Percentiles rank a stretch among this genome's conserved stretches.
Conservation (phyloP, 2,888 invertebrate species). For the Standfussiana lucernea region DNA sequence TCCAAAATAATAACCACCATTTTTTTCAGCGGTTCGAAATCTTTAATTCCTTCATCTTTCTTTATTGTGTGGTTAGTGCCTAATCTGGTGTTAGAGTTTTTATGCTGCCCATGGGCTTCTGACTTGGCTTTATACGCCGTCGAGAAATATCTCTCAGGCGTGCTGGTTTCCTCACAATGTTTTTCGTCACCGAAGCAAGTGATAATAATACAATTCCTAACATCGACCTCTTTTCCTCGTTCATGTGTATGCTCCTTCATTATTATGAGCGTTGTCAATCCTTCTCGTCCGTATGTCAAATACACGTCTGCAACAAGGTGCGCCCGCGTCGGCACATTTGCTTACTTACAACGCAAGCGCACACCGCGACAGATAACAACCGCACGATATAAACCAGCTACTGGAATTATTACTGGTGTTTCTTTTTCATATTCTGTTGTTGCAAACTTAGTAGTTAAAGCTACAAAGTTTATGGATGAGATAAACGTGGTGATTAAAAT, state of each 20-base stretch:
- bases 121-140: no score
- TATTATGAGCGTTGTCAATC: background rate
- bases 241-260: background rate
- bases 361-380: conserved; percentile 52
- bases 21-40: background rate
- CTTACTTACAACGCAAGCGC: conserved; percentile 59
- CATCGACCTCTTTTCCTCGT: background rate
- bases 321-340: conserved; percentile 57
- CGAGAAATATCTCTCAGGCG: no score
- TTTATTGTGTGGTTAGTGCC: no score
- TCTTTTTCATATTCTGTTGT: conserved; percentile 22
- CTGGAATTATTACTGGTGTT: conserved; percentile 49
- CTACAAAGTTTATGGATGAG: conserved; percentile 6
- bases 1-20: background rate
- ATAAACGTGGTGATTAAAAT: conserved; percentile 23
- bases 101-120: no score
- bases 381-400: conserved; percentile 46
- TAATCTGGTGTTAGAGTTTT: no score
- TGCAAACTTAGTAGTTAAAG: background rate
- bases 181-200: no score
- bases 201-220: no score
- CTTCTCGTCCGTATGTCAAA: conserved; percentile 33
- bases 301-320: conserved; percentile 50
- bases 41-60: no score
- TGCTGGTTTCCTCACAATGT: no score